Percentiles rank a stretch among this genome's conserved stretches.
phyloP scores from a whole-genome alignment of 1,140 invertebrate genomes.

The Oedothorax gibbosus region DNA sequence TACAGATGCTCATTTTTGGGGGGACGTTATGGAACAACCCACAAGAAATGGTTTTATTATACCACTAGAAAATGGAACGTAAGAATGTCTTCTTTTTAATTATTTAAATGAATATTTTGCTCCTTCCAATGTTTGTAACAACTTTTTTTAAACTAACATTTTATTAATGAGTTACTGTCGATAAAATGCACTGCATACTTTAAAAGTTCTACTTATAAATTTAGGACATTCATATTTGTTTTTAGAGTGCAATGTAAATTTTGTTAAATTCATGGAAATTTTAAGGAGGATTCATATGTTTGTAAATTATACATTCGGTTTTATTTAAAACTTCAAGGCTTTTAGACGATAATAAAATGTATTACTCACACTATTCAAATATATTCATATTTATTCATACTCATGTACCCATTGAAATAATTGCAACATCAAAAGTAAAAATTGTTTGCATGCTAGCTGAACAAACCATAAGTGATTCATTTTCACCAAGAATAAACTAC shows the following conservation, averaged over 20 bases:
- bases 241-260: not conserved
- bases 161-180: not conserved
- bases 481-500: too few relatives aligned
- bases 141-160: not conserved
- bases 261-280: too few relatives aligned
- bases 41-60: constrained; percentile 75
- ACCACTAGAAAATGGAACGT: constrained; percentile 82
- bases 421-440: too few relatives aligned
- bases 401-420: too few relatives aligned
- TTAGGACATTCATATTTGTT: constrained; percentile 34
- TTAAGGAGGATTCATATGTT: too few relatives aligned
- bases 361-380: too few relatives aligned
- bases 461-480: too few relatives aligned
- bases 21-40: constrained; percentile 72
- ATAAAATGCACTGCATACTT: not conserved
- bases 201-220: not conserved
- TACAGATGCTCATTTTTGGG: constrained; percentile 89
- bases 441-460: too few relatives aligned
- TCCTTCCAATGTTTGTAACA: not conserved
- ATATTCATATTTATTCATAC: too few relatives aligned
- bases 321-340: too few relatives aligned
- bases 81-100: constrained; percentile 64
- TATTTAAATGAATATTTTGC: not conserved
- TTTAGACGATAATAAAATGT: too few relatives aligned
- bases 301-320: too few relatives aligned